Evolutionary conservation across 1,140 invertebrate genomes (phyloP).

Genomic region (Chironomus tepperi): DNA sequence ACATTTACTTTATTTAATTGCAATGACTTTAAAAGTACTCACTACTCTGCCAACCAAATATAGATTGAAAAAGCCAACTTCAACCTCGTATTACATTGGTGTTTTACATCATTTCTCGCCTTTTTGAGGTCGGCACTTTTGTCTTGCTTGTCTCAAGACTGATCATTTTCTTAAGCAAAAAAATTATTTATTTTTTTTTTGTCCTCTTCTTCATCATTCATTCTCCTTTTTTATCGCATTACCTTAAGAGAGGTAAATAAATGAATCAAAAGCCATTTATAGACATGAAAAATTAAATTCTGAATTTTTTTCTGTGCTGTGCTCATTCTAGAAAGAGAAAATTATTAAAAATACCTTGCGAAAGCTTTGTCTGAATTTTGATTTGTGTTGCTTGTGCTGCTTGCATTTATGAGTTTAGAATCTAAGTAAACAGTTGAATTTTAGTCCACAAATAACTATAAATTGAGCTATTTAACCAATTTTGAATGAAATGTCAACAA

Average conservation of each 20-base stretch:
- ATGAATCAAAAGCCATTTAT: not conserved
- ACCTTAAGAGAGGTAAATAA: not conserved
- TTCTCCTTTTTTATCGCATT: slow-evolving; percentile 13
- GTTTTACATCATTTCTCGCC: slow-evolving; percentile 10
- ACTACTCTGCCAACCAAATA: not conserved
- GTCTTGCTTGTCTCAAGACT: not conserved
- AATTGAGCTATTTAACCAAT: no score
- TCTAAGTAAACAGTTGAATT: no score
- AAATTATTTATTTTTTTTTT: not conserved
- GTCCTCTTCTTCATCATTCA: not conserved
- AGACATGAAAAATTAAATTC: slow-evolving; percentile 7
- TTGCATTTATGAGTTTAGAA: no score
- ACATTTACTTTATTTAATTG: slow-evolving; percentile 10
- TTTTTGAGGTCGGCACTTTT: slow-evolving; percentile 5
- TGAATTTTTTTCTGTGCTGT: no score
- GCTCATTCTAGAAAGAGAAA: no score
- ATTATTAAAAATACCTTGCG: no score
- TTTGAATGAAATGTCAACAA: no score
- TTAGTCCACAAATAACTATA: no score
- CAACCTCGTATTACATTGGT: not conserved
- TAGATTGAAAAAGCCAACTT: not conserved
- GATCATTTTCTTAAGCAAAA: not conserved
- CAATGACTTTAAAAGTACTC: slow-evolving; percentile 1
- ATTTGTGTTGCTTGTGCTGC: no score
- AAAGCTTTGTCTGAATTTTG: no score